Conservation (phyloP, 1,140 invertebrate genomes). For the Zaprionus davidi region DNA sequence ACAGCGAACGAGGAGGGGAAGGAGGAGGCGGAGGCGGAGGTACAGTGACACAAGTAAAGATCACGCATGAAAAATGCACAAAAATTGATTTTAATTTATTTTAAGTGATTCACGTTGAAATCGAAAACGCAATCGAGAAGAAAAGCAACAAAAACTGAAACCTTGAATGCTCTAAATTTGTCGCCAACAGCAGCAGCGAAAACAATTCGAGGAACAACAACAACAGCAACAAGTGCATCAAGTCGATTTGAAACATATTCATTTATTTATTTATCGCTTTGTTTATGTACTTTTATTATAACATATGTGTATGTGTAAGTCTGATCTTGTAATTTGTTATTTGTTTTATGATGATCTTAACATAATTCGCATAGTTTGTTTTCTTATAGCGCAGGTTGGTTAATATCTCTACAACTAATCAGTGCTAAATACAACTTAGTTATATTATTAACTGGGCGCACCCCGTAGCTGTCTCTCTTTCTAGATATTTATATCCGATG, state of each 20-base stretch:
- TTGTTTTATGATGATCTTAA: background rate
- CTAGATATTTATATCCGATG: constrained; percentile 7
- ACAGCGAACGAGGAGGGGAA: background rate
- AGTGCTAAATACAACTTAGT: constrained; percentile 82
- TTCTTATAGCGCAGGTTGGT: constrained; percentile 23
- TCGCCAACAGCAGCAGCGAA: constrained; percentile 21
- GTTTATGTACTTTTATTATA: constrained; percentile 8
- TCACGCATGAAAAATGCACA: constrained; percentile 59
- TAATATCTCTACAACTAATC: constrained; percentile 68
- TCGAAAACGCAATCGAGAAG: constrained; percentile 45
- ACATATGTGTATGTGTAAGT: background rate
- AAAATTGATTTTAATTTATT: constrained; percentile 79
- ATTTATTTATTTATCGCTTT: constrained; percentile 33
- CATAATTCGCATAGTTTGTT: constrained; percentile 24
- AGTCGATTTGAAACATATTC: constrained; percentile 48
- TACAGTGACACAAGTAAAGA: constrained; percentile 8
- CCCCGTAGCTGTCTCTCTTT: constrained; percentile 54
- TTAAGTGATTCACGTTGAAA: constrained; percentile 72
- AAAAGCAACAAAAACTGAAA: constrained; percentile 45
- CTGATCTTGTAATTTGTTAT: constrained; percentile 21
- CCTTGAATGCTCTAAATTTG: constrained; percentile 73
- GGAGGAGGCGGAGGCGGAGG: background rate
- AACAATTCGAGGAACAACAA: constrained; percentile 4
- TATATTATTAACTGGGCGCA: constrained; percentile 48
- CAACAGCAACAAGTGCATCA: constrained; percentile 21